Percentiles rank a stretch among this genome's conserved stretches.
phyloP scores from a whole-genome alignment of 2,797 vertebrate genomes.

The Acanthurus leucopareius region DNA sequence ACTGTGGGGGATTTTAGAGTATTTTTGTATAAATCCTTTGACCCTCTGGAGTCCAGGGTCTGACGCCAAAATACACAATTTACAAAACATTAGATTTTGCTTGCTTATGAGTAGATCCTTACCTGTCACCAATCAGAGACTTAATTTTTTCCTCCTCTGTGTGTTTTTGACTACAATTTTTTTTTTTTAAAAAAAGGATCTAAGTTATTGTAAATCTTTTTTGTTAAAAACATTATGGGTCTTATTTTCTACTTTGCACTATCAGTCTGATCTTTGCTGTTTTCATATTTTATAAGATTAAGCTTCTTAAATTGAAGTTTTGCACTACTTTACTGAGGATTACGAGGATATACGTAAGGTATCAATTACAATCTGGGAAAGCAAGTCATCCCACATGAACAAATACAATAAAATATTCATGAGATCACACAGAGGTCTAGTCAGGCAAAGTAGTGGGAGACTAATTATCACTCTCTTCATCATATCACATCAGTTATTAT shows the following conservation, averaged over 20 bases:
- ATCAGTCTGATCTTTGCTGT: neutral
- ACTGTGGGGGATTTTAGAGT: too few relatives aligned
- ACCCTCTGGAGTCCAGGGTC: too few relatives aligned
- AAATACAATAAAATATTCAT: neutral
- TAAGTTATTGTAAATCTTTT: neutral
- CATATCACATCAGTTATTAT: neutral
- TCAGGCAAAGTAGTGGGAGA: too few relatives aligned
- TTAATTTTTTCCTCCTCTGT: neutral
- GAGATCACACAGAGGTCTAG: neutral
- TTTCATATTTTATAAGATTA: neutral
- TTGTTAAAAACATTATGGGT: neutral
- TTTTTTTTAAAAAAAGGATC: too few relatives aligned
- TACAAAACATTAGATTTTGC: too few relatives aligned
- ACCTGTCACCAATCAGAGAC: neutral
- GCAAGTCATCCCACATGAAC: neutral
- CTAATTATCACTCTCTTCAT: neutral
- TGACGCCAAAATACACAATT: too few relatives aligned
- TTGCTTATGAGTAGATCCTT: too few relatives aligned
- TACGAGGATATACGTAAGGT: neutral
- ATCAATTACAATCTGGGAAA: neutral
- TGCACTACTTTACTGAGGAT: neutral
- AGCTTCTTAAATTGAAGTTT: neutral
- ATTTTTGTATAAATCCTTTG: too few relatives aligned
- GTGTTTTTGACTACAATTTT: too few relatives aligned
- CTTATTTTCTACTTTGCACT: neutral